Evolutionary conservation across 35 echinoderm and acorn worm genomes (phyloP).

Genomic region (Eucidaris tribuloides): DNA sequence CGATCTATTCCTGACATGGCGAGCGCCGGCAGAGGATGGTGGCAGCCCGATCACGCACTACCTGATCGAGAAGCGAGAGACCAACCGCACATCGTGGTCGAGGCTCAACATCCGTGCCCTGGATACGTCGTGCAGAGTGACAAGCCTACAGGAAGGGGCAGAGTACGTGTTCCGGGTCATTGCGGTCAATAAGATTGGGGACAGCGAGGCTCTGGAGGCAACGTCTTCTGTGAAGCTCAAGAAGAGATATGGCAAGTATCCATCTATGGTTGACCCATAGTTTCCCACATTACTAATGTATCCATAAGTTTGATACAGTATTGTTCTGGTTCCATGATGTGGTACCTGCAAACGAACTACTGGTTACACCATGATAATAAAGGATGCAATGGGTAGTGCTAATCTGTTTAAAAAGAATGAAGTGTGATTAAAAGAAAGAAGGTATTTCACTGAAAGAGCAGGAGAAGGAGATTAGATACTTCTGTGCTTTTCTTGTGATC

Average conservation of each 20-base stretch:
- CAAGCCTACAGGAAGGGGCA: constrained; percentile 58
- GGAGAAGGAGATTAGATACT: no score
- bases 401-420: no score
- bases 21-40: constrained; percentile 62
- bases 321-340: no score
- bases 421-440: no score
- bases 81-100: constrained; percentile 69
- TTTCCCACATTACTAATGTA: no score
- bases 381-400: no score
- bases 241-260: constrained; percentile 69
- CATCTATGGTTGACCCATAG: no score
- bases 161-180: constrained; percentile 85
- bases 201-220: constrained; percentile 90
- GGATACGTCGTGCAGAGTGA: constrained; percentile 49
- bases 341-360: no score
- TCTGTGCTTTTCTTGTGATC: no score
- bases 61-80: constrained; percentile 91
- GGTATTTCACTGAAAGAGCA: no score
- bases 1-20: constrained; percentile 79
- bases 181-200: constrained; percentile 90
- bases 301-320: no score
- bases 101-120: constrained; percentile 42
- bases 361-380: no score
- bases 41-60: constrained; percentile 92
- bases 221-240: constrained; percentile 34